Percentiles rank a stretch among this genome's conserved stretches.
These are phyloP conservation scores for Botia kubotai DNA, from an alignment of 2,797 vertebrate species.

Conservation along the genomic window DNA sequence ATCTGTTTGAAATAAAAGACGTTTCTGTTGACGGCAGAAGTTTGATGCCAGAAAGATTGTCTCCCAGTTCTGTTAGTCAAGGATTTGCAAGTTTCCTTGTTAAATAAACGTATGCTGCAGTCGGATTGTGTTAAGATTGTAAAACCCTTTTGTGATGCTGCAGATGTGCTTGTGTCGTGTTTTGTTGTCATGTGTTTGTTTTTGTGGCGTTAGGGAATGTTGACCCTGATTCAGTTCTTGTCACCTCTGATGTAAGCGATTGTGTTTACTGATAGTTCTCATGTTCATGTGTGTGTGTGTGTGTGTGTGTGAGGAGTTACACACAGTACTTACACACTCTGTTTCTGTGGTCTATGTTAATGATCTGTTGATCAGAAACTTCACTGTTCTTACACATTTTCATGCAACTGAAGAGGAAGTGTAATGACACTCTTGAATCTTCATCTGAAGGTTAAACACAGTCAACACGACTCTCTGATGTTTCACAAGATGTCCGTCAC, in stretches of 20 bases:
- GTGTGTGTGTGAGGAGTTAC: not conserved
- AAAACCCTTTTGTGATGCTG: not conserved
- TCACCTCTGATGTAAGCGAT: not conserved
- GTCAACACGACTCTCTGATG: not conserved
- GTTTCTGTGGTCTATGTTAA: no score
- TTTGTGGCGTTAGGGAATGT: not conserved
- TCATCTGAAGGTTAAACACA: not conserved
- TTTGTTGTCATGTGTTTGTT: not conserved
- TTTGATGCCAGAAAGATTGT: not conserved
- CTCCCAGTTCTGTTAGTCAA: constrained; percentile 16
- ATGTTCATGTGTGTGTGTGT: constrained; percentile 18
- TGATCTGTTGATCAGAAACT: not conserved
- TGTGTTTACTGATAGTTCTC: constrained; percentile 6
- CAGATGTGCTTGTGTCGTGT: not conserved
- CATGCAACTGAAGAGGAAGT: not conserved
- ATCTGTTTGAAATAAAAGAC: not conserved
- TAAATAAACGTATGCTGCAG: not conserved
- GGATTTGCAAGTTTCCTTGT: not conserved
- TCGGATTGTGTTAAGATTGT: not conserved
- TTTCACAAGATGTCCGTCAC: not conserved
- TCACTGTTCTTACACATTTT: constrained; percentile 2
- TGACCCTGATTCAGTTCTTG: constrained; percentile 16
- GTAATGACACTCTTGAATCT: not conserved
- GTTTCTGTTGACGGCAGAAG: not conserved
- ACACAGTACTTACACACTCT: no score